These are phyloP conservation scores for Coilia nasus DNA, from an alignment of 2,797 vertebrate genomes.

Conservation along the genomic window DNA sequence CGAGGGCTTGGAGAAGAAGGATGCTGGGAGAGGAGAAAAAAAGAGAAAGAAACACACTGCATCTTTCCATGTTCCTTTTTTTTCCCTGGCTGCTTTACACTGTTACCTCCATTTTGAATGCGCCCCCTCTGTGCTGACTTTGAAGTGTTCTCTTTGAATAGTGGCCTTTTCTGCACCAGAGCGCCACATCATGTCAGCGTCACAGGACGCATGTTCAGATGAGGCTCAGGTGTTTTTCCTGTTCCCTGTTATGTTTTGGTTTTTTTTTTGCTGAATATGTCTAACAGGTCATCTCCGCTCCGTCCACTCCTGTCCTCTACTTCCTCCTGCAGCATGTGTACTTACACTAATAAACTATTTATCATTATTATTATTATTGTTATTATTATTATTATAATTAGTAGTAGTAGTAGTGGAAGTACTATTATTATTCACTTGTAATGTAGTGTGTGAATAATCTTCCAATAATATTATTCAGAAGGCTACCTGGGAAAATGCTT, in stretches of 20 bases:
- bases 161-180: background rate
- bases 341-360: background rate
- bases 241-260: background rate
- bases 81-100: too few relatives aligned
- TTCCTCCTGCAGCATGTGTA: background rate
- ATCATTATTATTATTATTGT: background rate
- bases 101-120: too few relatives aligned
- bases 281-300: background rate
- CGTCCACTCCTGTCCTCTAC: background rate
- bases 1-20: background rate
- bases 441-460: background rate
- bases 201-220: background rate
- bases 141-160: slow-evolving; percentile 18
- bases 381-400: slow-evolving; percentile 9
- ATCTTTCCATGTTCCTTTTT: too few relatives aligned
- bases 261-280: slow-evolving; percentile 6
- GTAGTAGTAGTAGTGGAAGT: too few relatives aligned
- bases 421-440: background rate
- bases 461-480: background rate
- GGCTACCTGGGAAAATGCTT: background rate
- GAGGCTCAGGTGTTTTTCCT: background rate
- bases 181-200: background rate
- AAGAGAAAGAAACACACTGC: background rate
- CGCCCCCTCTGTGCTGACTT: background rate
- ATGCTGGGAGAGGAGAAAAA: background rate